These are phyloP conservation scores for Scolopax mira DNA, from an alignment of 2,113 vertebrate species.

Conservation along the genomic window DNA sequence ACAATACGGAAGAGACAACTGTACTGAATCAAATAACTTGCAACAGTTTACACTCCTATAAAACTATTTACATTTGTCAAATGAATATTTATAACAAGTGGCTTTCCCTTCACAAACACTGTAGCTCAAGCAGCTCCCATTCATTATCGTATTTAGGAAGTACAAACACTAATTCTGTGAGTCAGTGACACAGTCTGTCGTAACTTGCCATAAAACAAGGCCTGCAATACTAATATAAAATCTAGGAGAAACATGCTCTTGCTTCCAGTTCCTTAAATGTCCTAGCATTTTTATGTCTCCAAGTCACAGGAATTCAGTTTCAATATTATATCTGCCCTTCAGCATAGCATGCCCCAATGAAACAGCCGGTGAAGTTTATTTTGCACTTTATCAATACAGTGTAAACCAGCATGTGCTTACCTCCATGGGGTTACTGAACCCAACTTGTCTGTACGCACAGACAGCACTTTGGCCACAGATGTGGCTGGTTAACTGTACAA, in stretches of 20 bases:
- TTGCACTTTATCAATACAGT: conserved; percentile 71
- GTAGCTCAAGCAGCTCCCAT: conserved; percentile 51
- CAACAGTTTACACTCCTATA: conserved; percentile 71
- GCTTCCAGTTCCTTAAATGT: not conserved
- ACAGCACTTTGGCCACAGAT: conserved; percentile 77
- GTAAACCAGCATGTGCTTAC: conserved; percentile 75
- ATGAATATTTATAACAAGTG: conserved; percentile 79
- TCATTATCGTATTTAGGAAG: conserved; percentile 14
- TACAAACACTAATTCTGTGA: conserved; percentile 36
- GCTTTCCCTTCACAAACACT: conserved; percentile 62
- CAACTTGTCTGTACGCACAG: conserved; percentile 76
- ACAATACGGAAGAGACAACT: conserved; percentile 68
- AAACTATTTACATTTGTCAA: conserved; percentile 75
- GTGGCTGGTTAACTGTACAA: conserved; percentile 84
- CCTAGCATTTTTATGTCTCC: conserved; percentile 18
- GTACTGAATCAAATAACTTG: conserved; percentile 70
- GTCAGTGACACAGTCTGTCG: not conserved
- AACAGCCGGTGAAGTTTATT: conserved; percentile 71
- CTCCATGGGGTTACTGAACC: conserved; percentile 73
- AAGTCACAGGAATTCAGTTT: conserved; percentile 2
- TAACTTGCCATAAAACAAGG: not conserved
- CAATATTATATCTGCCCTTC: conserved; percentile 33
- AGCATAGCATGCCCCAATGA: conserved; percentile 63
- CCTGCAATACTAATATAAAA: not conserved
- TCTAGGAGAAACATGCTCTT: not conserved